Conservation (phyloP, 2,797 vertebrate genomes). For the Sternotherus odoratus region DNA sequence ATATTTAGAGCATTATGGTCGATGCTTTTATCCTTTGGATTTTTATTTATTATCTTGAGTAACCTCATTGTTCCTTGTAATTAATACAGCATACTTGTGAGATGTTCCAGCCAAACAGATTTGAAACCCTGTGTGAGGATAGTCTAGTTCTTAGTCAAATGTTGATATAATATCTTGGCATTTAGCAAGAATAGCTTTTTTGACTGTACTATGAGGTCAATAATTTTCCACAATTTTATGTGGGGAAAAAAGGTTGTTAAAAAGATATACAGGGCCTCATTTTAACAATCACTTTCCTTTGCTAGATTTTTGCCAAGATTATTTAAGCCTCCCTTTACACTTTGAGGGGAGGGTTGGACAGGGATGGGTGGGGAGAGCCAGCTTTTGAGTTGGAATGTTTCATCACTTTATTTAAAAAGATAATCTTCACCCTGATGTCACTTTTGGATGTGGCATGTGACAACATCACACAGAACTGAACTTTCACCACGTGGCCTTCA, state of each 20-base stretch:
- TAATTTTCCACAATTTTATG: slow-evolving; percentile 66
- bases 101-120: slow-evolving; percentile 7
- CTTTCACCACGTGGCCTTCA: not conserved
- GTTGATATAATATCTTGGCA: slow-evolving; percentile 12
- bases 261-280: slow-evolving; percentile 55
- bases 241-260: slow-evolving; percentile 68
- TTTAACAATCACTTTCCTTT: slow-evolving; percentile 70
- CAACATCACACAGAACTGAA: not conserved
- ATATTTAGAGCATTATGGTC: not conserved
- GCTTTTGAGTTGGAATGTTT: slow-evolving; percentile 41
- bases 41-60: not conserved
- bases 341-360: slow-evolving; percentile 53
- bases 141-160: not conserved
- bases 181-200: slow-evolving; percentile 42
- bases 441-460: not conserved
- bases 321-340: slow-evolving; percentile 61
- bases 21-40: not conserved
- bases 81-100: not conserved
- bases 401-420: slow-evolving; percentile 39
- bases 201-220: slow-evolving; percentile 61
- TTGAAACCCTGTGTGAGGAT: not conserved
- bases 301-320: slow-evolving; percentile 65
- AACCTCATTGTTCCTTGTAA: not conserved
- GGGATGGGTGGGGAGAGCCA: slow-evolving; percentile 36
- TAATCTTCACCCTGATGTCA: slow-evolving; percentile 26